phyloP scores from a whole-genome alignment of 2,888 invertebrate genomes.

The Steinernema carpocapsae region DNA sequence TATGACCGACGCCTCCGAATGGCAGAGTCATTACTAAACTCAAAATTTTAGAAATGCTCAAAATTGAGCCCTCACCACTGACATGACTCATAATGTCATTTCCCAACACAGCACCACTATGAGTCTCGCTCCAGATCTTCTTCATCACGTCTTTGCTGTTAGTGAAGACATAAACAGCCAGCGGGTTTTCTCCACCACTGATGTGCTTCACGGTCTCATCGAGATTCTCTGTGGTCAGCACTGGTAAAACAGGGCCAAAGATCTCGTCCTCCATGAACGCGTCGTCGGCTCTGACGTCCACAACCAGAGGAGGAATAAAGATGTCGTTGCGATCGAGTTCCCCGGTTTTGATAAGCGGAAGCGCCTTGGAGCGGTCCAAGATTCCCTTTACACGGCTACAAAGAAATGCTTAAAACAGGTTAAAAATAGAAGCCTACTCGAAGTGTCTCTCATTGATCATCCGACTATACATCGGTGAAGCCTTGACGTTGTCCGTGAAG shows the following conservation, averaged over 20 bases:
- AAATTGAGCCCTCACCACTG: slow-evolving; percentile 43
- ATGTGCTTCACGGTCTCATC: slow-evolving; percentile 87
- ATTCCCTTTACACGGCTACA: no score
- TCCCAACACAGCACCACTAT: slow-evolving; percentile 81
- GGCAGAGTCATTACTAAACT: slow-evolving; percentile 84
- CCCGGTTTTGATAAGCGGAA: slow-evolving; percentile 75
- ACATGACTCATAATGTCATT: slow-evolving; percentile 86
- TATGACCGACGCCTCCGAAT: slow-evolving; percentile 92
- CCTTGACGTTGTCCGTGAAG: slow-evolving; percentile 80
- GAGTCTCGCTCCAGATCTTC: slow-evolving; percentile 73
- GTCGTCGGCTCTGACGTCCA: slow-evolving; percentile 76
- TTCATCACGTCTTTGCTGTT: slow-evolving; percentile 73
- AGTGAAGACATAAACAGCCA: slow-evolving; percentile 86
- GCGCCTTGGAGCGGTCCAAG: no score
- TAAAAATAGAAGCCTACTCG: slow-evolving; percentile 71
- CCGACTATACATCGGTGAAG: slow-evolving; percentile 83
- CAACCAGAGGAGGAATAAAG: slow-evolving; percentile 85
- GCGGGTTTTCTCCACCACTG: slow-evolving; percentile 79
- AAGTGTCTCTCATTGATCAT: slow-evolving; percentile 86
- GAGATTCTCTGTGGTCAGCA: slow-evolving; percentile 81
- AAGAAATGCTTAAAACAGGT: no score
- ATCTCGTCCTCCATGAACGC: slow-evolving; percentile 79
- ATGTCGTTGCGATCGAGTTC: slow-evolving; percentile 78
- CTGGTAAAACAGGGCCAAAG: slow-evolving; percentile 93
- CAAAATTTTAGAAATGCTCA: slow-evolving; percentile 28